Evolutionary conservation across 2,888 invertebrate species (phyloP), one percentile per base, ranked within the genome.

Genomic region (Agrypnus murinus): DNA sequence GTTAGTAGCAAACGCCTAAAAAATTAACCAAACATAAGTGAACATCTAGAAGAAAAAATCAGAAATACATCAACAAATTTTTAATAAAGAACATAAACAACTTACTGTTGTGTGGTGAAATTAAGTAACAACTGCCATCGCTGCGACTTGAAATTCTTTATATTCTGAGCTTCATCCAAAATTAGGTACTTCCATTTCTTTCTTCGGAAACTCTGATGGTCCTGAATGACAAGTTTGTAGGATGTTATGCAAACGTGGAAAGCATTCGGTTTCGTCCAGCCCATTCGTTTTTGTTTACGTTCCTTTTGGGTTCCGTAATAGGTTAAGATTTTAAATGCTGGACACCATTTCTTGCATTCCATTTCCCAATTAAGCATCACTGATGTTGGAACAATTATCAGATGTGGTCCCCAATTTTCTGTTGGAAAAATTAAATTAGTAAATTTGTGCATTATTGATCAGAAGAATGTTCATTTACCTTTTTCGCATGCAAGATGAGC

Each of bases 321-420:
- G 0, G 99, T 99, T 77, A 99, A 90, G 81, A 99, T 96, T 89
- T 99, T 99, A 85, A 99, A 97, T 60, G 96, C 97, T 0, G 99
- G 99, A 86, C 98, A 99, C 99, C 99, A 99, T 86, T 99, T 99
- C 86, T 99, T 99, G 83, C 98, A 95, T 87, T 99, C 99, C 96
- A 99, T 97, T 88, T 99, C 99, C 99, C 99, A 99, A 87, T 99
- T 99, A 73, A 99, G 90, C 94, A 99, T 98, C 59, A 99, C 99
- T 76, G 98, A 98, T 12, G 99, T 99, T 70, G 99, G 99, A 77
- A 99, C 99, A 74, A 99, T 95, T 77, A 99, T 97, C 19, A 99
- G 89, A 89, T 99, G 99, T 64, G 99, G 99, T 34, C 99, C 99
- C 99, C 99, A 99, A 83, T 96, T 93, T 77, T 89, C 90, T 86